Percentiles rank a stretch among this genome's conserved stretches.
These are phyloP conservation scores for Centropus bengalensis DNA, from an alignment of 2,113 vertebrate genomes.

Conservation along the genomic window DNA sequence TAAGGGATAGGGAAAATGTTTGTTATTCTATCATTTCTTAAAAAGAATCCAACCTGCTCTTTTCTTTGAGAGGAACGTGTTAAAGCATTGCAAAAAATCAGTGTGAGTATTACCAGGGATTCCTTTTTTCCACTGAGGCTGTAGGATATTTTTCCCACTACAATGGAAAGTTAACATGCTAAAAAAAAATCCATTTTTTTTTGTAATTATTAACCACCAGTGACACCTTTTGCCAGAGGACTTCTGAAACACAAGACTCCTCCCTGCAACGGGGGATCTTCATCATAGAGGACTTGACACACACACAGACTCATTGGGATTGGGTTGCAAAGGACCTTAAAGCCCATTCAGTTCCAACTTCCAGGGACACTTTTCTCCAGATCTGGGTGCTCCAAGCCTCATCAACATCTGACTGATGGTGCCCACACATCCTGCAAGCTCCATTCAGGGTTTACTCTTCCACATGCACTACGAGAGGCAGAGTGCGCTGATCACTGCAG, in stretches of 20 bases:
- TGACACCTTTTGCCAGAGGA: not conserved
- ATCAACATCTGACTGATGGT: rapidly evolving
- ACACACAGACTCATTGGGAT: too few relatives aligned
- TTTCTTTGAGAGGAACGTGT: not conserved
- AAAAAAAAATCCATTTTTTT: not conserved
- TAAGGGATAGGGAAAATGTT: not conserved
- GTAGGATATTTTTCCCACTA: not conserved
- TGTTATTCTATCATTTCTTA: not conserved
- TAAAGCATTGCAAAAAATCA: not conserved
- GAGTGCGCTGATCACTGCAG: not conserved
- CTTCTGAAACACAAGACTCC: not conserved
- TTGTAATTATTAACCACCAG: not conserved
- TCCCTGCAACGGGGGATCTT: not conserved
- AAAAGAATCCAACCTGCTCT: not conserved
- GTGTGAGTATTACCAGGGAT: not conserved
- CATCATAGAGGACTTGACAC: rapidly evolving
- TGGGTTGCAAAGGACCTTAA: too few relatives aligned
- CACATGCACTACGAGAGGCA: not conserved
- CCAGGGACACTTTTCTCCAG: too few relatives aligned
- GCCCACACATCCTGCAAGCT: rapidly evolving
- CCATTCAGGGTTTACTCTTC: rapidly evolving
- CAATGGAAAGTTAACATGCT: not conserved
- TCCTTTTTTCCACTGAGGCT: not conserved
- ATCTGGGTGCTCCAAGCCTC: too few relatives aligned
- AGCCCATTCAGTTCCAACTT: too few relatives aligned